Conservation (phyloP, 2,888 invertebrate genomes). For the Clistopyga incitator region DNA sequence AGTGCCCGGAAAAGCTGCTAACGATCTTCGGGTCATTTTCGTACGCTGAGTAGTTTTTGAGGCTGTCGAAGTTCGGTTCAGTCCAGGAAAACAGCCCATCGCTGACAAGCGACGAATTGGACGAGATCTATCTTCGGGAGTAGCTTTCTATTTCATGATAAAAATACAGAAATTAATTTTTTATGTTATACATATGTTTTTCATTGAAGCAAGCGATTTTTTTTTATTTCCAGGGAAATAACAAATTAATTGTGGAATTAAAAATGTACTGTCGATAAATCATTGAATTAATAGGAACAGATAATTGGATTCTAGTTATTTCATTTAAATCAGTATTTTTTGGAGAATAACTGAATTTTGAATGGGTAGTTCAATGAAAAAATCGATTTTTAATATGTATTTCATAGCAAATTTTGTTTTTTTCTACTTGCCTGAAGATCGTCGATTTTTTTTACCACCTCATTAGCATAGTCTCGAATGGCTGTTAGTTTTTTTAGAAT, state of each 20-base stretch:
- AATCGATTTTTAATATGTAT: not conserved
- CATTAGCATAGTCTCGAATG: conserved; percentile 52
- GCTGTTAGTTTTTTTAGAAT: conserved; percentile 53
- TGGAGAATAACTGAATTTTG: too few species aligned
- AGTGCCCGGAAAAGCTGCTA: conserved; percentile 64
- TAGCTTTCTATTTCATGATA: conserved; percentile 59
- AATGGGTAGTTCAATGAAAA: not conserved
- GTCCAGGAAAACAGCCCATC: conserved; percentile 50
- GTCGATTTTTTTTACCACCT: conserved; percentile 62
- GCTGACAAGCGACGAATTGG: conserved; percentile 69
- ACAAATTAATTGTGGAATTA: too few species aligned
- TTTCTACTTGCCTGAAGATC: conserved; percentile 54
- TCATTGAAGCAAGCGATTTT: too few species aligned
- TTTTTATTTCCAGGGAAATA: too few species aligned
- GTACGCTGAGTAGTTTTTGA: conserved; percentile 50
- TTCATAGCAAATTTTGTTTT: not conserved
- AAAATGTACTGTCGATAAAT: too few species aligned
- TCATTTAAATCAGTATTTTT: too few species aligned
- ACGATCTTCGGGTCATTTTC: conserved; percentile 61
- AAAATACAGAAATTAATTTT: not conserved
- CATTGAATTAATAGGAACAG: too few species aligned
- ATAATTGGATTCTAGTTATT: too few species aligned
- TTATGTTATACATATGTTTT: too few species aligned
- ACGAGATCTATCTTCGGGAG: conserved; percentile 49
- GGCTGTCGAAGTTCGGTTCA: conserved; percentile 50